phyloP scores from a whole-genome alignment of 2,888 invertebrate genomes.

The Boloria euphrosyne region DNA sequence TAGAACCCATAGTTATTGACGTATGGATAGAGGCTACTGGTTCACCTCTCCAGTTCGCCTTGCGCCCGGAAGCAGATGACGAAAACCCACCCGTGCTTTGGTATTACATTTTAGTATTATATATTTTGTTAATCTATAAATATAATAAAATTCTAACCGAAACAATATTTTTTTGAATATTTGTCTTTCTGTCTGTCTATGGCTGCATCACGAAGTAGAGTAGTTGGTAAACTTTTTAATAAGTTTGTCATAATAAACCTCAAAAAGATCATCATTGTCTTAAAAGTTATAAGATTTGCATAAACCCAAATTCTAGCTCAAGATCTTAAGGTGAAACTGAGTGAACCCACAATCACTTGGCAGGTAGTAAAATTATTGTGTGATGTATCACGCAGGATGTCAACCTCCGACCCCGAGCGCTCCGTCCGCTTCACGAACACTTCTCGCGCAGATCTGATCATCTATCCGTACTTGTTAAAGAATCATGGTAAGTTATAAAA shows the following conservation, averaged over 20 bases:
- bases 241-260: too few species aligned
- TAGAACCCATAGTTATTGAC: slow-evolving; percentile 63
- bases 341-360: not conserved
- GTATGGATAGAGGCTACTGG: slow-evolving; percentile 64
- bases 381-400: slow-evolving; percentile 52
- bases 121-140: too few species aligned
- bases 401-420: slow-evolving; percentile 52
- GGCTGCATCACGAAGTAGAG: too few species aligned
- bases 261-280: too few species aligned
- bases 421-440: slow-evolving; percentile 54
- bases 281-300: too few species aligned
- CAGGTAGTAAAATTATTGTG: not conserved
- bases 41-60: slow-evolving; percentile 54
- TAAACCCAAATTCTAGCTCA: too few species aligned
- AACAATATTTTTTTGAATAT: too few species aligned
- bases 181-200: too few species aligned
- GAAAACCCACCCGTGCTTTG: slow-evolving; percentile 44
- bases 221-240: too few species aligned
- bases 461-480: slow-evolving; percentile 51
- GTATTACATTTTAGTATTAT: slow-evolving; percentile 40
- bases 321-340: too few species aligned
- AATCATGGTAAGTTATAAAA: slow-evolving; percentile 31
- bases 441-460: slow-evolving; percentile 53
- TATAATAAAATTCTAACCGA: too few species aligned
- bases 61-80: slow-evolving; percentile 29